phyloP scores from a whole-genome alignment of 92 coral and sea anemone genomes.

The Phymanthus crucifer region DNA sequence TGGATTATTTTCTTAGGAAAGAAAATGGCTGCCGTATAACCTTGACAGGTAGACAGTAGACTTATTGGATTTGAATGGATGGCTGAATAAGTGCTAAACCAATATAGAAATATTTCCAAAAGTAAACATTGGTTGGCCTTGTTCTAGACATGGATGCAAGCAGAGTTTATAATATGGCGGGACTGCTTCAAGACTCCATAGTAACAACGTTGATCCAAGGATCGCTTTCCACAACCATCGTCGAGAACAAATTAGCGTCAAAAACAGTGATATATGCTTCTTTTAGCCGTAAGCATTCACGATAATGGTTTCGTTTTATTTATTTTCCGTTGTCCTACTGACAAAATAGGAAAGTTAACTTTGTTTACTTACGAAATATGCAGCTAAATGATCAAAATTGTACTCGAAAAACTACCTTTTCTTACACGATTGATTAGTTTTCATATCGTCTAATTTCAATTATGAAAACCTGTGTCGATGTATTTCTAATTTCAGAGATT shows the following conservation, averaged over 20 bases:
- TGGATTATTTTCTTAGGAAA: neutral
- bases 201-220: neutral
- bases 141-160: too few relatives aligned
- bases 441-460: neutral
- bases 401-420: neutral
- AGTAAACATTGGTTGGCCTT: neutral
- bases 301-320: neutral
- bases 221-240: neutral
- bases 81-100: neutral
- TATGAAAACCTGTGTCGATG: neutral
- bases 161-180: neutral
- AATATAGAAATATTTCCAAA: neutral
- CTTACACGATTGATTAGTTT: neutral
- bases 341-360: neutral
- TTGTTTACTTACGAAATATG: slow-evolving; percentile 4
- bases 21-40: neutral
- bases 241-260: neutral
- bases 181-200: neutral
- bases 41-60: neutral
- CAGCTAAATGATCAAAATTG: neutral
- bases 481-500: neutral
- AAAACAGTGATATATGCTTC: neutral
- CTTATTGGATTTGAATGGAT: neutral
- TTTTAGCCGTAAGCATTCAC: neutral
- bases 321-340: neutral